A percentile compares a stretch with the other conserved stretches of the same genome.
phyloP scores from a whole-genome alignment of 2,113 vertebrate species.

The Leucopsar rothschildi region DNA sequence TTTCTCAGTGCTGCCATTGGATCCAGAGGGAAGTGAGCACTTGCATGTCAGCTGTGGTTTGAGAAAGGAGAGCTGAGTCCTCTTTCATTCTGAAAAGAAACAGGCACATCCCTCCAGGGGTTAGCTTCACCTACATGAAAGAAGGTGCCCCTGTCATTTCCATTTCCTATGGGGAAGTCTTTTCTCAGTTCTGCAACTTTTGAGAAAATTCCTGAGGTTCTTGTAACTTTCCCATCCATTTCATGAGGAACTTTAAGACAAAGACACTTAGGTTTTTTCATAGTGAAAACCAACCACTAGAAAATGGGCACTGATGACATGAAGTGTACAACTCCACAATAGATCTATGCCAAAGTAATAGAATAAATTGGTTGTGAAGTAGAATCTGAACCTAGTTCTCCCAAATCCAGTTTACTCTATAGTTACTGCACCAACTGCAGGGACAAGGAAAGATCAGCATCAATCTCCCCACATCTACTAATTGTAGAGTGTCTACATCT shows the following conservation, averaged over 20 bases:
- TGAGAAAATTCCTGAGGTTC: background rate
- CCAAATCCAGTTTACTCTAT: background rate
- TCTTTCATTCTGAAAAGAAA: background rate
- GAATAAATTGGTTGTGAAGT: background rate
- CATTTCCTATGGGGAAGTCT: background rate
- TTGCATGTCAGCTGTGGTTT: background rate
- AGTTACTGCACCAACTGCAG: background rate
- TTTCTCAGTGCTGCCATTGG: background rate
- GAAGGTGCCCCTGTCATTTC: background rate
- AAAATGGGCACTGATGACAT: accelerated
- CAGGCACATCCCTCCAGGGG: background rate
- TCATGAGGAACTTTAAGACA: background rate
- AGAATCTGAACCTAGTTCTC: background rate
- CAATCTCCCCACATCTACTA: background rate
- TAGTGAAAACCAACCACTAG: background rate
- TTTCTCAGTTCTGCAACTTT: background rate
- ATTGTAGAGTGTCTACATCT: background rate
- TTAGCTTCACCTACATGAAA: background rate
- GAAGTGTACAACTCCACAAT: background rate
- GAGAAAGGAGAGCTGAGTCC: background rate
- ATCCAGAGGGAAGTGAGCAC: background rate
- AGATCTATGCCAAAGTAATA: background rate
- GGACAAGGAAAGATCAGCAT: background rate
- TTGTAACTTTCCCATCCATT: background rate
- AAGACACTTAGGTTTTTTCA: background rate